A percentile compares a stretch with the other conserved stretches of the same genome.
phyloP scores from a whole-genome alignment of 2,113 vertebrate genomes.

The Daphoenositta chrysoptera region DNA sequence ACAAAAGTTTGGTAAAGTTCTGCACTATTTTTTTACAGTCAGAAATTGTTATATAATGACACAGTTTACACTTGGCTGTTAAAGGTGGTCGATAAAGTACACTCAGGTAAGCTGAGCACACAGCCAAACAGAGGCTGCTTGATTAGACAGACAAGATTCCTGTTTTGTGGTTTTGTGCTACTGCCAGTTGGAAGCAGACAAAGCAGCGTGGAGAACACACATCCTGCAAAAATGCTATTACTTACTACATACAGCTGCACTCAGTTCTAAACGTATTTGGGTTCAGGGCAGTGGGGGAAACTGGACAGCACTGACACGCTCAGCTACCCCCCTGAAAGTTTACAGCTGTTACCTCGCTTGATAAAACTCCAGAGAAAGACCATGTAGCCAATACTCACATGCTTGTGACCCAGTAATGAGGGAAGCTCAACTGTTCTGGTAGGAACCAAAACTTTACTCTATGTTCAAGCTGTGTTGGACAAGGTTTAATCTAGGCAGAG shows the following conservation, averaged over 20 bases:
- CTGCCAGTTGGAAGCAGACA: neutral
- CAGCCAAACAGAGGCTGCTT: neutral
- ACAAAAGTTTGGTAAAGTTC: neutral
- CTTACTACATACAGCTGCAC: neutral
- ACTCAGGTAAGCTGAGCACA: neutral
- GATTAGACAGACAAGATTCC: neutral
- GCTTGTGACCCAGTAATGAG: neutral
- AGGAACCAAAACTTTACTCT: neutral
- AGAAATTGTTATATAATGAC: neutral
- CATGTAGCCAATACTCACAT: accelerated
- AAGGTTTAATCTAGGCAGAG: neutral
- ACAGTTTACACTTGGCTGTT: neutral
- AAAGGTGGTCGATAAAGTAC: neutral
- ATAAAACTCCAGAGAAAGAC: neutral
- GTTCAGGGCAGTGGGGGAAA: neutral
- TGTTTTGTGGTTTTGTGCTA: neutral
- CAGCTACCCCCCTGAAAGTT: neutral
- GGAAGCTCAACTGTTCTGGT: neutral
- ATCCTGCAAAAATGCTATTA: neutral
- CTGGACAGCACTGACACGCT: neutral
- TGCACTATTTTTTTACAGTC: neutral
- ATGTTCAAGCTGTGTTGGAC: neutral
- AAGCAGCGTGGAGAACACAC: neutral
- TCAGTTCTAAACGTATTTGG: neutral
- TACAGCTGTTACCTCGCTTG: neutral